phyloP scores from a whole-genome alignment of 2,888 invertebrate genomes.

The Andrena haemorrhoa region DNA sequence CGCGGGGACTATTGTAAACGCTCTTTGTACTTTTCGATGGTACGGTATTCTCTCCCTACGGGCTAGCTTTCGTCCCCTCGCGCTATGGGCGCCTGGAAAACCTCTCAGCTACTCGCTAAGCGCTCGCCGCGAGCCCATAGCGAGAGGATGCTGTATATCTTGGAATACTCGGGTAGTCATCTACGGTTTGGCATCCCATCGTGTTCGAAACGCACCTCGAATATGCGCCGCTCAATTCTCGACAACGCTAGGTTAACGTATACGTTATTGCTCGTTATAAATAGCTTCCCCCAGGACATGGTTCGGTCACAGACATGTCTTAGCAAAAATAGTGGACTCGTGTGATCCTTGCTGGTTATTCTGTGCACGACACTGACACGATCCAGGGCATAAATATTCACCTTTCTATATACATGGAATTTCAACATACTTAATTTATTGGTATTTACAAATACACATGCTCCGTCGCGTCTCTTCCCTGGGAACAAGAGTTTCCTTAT shows the following conservation, averaged over 20 bases:
- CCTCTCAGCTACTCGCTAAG: too few species aligned
- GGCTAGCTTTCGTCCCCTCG: too few species aligned
- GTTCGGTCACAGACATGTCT: conserved; percentile 17
- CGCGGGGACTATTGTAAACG: conserved; percentile 53
- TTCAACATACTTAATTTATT: conserved; percentile 69
- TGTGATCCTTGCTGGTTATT: conserved; percentile 22
- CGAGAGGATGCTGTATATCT: conserved; percentile 24
- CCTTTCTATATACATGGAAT: conserved; percentile 64
- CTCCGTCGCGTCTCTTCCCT: conserved; percentile 34
- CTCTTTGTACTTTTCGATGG: conserved; percentile 69
- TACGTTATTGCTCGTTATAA: conserved; percentile 67
- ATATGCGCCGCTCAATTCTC: conserved; percentile 40
- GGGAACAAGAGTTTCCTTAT: conserved; percentile 40
- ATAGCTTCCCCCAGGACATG: conserved; percentile 47
- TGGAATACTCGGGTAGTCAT: conserved; percentile 46
- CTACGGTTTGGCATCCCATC: conserved; percentile 28
- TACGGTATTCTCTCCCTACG: conserved; percentile 9
- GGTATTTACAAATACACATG: conserved; percentile 75
- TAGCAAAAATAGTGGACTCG: conserved; percentile 10
- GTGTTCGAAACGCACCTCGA: conserved; percentile 35
- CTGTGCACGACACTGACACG: conserved; percentile 33
- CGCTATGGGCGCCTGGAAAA: too few species aligned
- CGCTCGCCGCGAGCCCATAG: too few species aligned
- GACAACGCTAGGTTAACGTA: conserved; percentile 41
- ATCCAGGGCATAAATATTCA: conserved; percentile 56